Conservation (phyloP, 2,888 invertebrate species). For the Dolichopus griseipennis region DNA sequence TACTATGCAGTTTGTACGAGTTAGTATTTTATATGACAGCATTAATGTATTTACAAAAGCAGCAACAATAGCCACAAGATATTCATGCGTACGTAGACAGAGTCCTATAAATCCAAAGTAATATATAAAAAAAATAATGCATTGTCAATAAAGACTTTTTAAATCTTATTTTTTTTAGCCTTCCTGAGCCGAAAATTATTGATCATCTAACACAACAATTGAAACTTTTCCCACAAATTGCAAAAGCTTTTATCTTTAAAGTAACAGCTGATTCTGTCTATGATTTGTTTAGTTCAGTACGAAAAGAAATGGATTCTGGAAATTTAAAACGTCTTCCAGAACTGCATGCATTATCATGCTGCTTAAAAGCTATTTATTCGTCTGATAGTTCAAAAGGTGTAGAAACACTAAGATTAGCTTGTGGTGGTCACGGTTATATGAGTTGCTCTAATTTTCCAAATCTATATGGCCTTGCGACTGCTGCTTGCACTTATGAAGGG, state of each 20-base stretch:
- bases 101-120: constrained; percentile 74
- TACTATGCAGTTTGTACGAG: constrained; percentile 80
- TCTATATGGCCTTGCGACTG: constrained; percentile 69
- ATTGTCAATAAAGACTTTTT: constrained; percentile 46
- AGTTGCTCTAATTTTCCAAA: constrained; percentile 71
- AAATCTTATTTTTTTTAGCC: constrained; percentile 49
- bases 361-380: constrained; percentile 77
- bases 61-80: constrained; percentile 78
- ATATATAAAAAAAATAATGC: constrained; percentile 46
- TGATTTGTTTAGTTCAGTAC: constrained; percentile 72
- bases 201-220: constrained; percentile 92
- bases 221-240: constrained; percentile 77
- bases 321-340: constrained; percentile 72
- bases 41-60: constrained; percentile 65
- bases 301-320: constrained; percentile 66
- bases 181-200: constrained; percentile 78
- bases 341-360: constrained; percentile 77
- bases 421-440: constrained; percentile 95
- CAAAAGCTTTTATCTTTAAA: constrained; percentile 68
- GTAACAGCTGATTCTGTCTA: constrained; percentile 66
- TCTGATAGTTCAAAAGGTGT: constrained; percentile 60
- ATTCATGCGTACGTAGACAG: constrained; percentile 82
- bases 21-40: constrained; percentile 66
- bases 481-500: constrained; percentile 89
- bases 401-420: constrained; percentile 75